Evolutionary conservation across 2,797 vertebrate genomes (phyloP).

Genomic region (Phalanger gymnotis): DNA sequence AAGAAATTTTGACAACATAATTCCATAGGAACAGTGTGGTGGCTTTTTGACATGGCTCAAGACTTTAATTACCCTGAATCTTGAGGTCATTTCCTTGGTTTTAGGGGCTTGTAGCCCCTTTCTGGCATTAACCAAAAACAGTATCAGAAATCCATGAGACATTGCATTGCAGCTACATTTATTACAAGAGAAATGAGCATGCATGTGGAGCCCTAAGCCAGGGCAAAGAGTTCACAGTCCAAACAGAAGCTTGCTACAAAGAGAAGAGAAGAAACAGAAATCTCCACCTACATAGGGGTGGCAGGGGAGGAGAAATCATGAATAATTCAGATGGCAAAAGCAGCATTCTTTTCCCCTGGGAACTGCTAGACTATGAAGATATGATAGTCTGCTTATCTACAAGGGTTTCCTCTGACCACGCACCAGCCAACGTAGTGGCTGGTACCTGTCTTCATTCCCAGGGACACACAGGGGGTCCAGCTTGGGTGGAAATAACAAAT

Average conservation of each 20-base stretch:
- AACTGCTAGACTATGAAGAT: not conserved
- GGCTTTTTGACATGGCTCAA: conserved; percentile 11
- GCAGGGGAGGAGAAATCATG: not conserved
- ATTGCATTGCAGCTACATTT: not conserved
- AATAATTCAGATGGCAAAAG: not conserved
- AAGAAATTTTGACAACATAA: conserved; percentile 23
- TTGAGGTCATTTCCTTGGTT: not conserved
- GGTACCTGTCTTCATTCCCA: not conserved
- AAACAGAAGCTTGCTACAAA: not conserved
- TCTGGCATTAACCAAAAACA: not conserved
- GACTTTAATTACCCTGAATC: conserved; percentile 29
- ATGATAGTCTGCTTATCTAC: not conserved
- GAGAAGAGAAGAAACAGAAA: not conserved
- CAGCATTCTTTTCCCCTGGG: not conserved
- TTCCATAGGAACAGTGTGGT: not conserved
- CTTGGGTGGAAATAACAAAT: not conserved
- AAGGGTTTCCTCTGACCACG: not conserved
- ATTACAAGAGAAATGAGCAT: not conserved
- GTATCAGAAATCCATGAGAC: not conserved
- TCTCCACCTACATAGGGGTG: not conserved
- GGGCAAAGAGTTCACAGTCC: not conserved
- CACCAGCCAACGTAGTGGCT: not conserved
- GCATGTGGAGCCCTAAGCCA: not conserved
- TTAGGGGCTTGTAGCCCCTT: not conserved
- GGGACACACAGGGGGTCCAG: not conserved